A percentile compares a stretch with the other conserved stretches of the same genome.
Conservation (phyloP, 2,113 vertebrate genomes). For the Charadrius vociferus region DNA sequence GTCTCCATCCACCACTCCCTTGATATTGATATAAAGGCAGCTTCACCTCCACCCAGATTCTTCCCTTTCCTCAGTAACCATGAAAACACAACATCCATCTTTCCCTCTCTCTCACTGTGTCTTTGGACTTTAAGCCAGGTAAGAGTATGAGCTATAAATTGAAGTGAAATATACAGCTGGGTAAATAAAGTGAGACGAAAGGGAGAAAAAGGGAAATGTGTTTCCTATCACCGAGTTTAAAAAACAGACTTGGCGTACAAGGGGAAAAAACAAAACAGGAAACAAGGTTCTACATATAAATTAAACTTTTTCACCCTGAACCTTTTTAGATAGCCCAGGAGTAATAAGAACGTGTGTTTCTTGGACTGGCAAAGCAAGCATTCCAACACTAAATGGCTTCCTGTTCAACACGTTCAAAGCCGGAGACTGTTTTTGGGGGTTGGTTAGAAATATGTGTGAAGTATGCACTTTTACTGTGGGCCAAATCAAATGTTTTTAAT, state of each 20-base stretch:
- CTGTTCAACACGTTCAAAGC: slow-evolving; percentile 89
- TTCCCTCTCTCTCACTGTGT: slow-evolving; percentile 36
- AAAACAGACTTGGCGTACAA: slow-evolving; percentile 73
- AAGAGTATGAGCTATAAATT: slow-evolving; percentile 73
- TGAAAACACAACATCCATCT: slow-evolving; percentile 64
- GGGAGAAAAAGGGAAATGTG: slow-evolving; percentile 55
- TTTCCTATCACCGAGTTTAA: slow-evolving; percentile 76
- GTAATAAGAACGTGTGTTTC: slow-evolving; percentile 84
- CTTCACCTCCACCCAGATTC: slow-evolving; percentile 64
- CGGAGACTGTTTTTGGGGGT: slow-evolving; percentile 81
- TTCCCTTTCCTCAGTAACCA: slow-evolving; percentile 61
- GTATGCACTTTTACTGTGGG: slow-evolving; percentile 85
- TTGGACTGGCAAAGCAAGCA: slow-evolving; percentile 86
- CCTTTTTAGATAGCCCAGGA: slow-evolving; percentile 80
- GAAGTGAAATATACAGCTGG: slow-evolving; percentile 75
- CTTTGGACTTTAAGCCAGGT: slow-evolving; percentile 75
- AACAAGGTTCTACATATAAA: slow-evolving; percentile 81
- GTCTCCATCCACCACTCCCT: slow-evolving; percentile 13
- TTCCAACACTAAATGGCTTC: slow-evolving; percentile 95
- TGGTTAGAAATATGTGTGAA: slow-evolving; percentile 90
- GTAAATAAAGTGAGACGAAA: slow-evolving; percentile 69
- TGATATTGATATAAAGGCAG: slow-evolving; percentile 56
- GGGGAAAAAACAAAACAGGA: slow-evolving; percentile 76
- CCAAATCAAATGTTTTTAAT: slow-evolving; percentile 93
- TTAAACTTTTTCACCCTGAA: slow-evolving; percentile 82